Conservation (phyloP, 2,888 invertebrate species). For the Nephrotoma guestfalica region DNA sequence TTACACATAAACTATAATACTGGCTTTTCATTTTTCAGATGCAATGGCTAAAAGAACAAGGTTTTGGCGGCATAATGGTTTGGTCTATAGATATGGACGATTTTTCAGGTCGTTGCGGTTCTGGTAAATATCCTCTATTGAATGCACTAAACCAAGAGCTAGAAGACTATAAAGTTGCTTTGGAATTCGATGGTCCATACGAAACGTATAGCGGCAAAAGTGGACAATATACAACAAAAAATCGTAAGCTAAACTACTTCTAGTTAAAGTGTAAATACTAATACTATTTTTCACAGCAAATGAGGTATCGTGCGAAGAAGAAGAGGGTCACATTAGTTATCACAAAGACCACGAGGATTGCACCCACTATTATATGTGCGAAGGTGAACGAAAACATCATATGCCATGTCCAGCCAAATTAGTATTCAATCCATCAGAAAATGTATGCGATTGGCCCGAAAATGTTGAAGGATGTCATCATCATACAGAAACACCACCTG, state of each 20-base stretch:
- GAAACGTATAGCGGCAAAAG: conserved; percentile 46
- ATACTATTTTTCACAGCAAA: conserved; percentile 44
- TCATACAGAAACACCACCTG: conserved; percentile 50
- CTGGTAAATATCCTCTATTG: conserved; percentile 79
- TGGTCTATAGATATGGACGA: conserved; percentile 96
- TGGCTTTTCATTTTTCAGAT: conserved; percentile 40
- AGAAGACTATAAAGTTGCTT: conserved; percentile 60
- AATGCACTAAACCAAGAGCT: conserved; percentile 77
- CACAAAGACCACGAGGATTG: conserved; percentile 83
- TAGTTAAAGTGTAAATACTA: not conserved
- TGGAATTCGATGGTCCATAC: conserved; percentile 78
- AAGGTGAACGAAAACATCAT: conserved; percentile 87
- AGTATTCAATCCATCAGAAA: conserved; percentile 84
- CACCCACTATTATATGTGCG: conserved; percentile 92
- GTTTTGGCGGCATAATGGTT: conserved; percentile 91
- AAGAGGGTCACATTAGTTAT: conserved; percentile 90
- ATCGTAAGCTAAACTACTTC: conserved; percentile 50
- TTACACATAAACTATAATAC: not conserved
- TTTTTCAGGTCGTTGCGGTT: conserved; percentile 79
- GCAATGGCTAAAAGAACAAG: conserved; percentile 87
- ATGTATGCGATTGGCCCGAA: conserved; percentile 93
- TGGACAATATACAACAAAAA: conserved; percentile 74
- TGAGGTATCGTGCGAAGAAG: conserved; percentile 79
- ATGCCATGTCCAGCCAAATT: conserved; percentile 90
- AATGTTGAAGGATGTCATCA: conserved; percentile 78